phyloP scores from a whole-genome alignment of 1,140 invertebrate species.

The Pteromalus puparum region DNA sequence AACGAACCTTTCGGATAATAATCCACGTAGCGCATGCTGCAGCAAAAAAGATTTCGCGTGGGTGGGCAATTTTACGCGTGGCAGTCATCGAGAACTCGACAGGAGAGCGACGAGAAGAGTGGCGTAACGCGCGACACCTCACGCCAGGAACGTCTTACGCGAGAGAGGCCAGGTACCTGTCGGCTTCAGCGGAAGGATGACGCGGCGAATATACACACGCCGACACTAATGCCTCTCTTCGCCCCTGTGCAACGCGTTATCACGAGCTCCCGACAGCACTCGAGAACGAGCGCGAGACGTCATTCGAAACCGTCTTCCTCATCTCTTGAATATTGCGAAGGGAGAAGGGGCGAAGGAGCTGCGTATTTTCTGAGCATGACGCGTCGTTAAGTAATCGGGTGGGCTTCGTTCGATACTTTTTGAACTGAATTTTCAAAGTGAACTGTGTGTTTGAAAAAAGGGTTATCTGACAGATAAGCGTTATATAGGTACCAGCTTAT shows the following conservation, averaged over 20 bases:
- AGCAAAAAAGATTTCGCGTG: constrained; percentile 33
- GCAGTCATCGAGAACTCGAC: constrained; percentile 2
- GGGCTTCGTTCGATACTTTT: background rate
- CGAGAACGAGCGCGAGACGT: background rate
- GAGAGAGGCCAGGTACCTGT: background rate
- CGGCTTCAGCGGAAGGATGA: constrained; percentile 19
- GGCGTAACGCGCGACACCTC: background rate
- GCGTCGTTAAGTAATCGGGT: constrained; percentile 19
- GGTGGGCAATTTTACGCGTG: constrained; percentile 40
- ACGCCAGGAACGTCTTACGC: background rate
- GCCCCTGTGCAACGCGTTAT: background rate
- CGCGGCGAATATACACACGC: constrained; percentile 19
- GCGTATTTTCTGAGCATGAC: background rate
- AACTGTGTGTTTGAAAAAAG: background rate
- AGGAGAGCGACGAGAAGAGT: background rate
- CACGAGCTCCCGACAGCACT: background rate
- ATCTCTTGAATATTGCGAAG: background rate
- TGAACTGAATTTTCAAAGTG: background rate
- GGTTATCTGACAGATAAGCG: too few species aligned
- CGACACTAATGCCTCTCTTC: constrained; percentile 31
- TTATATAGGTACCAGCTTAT: too few species aligned
- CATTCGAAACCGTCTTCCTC: background rate
- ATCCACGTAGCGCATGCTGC: background rate
- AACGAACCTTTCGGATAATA: too few species aligned
- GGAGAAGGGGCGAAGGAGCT: background rate